Conservation (phyloP, 2,888 invertebrate species). For the Heliconius hortense region DNA sequence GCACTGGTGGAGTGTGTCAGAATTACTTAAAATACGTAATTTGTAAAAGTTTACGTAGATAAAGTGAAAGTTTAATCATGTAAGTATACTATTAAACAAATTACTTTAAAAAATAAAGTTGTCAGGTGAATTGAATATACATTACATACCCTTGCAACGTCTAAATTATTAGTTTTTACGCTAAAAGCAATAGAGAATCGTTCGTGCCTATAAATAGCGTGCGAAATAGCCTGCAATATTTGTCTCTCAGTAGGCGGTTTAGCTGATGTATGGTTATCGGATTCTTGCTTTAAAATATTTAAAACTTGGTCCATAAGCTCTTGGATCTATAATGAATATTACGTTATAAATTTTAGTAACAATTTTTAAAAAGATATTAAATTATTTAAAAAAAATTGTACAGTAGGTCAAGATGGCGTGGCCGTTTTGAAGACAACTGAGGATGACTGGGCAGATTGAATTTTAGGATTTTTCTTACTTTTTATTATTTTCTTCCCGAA, state of each 20-base stretch:
- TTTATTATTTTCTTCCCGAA: too few species aligned
- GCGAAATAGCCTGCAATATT: slow-evolving; percentile 54
- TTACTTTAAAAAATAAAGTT: too few species aligned
- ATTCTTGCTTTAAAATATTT: slow-evolving; percentile 38
- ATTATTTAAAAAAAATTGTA: background rate
- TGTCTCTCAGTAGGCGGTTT: slow-evolving; percentile 44
- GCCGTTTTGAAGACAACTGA: too few species aligned
- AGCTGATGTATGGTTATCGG: slow-evolving; percentile 25
- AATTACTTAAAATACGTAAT: too few species aligned
- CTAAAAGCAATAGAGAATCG: slow-evolving; percentile 49
- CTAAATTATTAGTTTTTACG: slow-evolving; percentile 55
- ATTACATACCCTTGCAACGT: slow-evolving; percentile 55
- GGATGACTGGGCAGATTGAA: too few species aligned
- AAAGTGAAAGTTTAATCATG: too few species aligned
- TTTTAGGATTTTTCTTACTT: too few species aligned
- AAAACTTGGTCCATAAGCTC: slow-evolving; percentile 48
- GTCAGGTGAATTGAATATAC: background rate
- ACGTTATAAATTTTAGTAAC: background rate
- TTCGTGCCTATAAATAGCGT: slow-evolving; percentile 54
- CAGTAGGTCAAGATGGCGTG: too few species aligned
- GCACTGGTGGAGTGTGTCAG: too few species aligned
- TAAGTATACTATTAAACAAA: too few species aligned
- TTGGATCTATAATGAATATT: slow-evolving; percentile 45
- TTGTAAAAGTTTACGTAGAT: background rate
- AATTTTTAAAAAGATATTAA: too few species aligned